A percentile compares a stretch with the other conserved stretches of the same genome.
These are phyloP conservation scores for Drosophila peninsularis DNA, from an alignment of 2,888 invertebrate species.

Conservation along the genomic window DNA sequence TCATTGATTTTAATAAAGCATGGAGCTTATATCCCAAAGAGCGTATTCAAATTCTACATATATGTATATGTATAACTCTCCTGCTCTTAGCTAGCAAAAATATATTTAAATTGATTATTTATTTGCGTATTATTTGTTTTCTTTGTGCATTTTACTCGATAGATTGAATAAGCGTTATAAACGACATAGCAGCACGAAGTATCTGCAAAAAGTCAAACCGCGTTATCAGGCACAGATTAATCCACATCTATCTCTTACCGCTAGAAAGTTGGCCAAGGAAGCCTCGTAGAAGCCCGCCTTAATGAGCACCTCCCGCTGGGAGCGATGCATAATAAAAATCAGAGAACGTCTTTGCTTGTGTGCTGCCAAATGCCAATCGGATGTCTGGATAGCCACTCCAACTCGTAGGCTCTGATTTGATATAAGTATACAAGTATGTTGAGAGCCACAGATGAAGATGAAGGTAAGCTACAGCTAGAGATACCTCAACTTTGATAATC, in stretches of 20 bases:
- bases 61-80: not conserved
- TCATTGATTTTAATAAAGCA: too few relatives aligned
- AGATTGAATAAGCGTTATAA: constrained; percentile 81
- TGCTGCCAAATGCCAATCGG: constrained; percentile 78
- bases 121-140: not conserved
- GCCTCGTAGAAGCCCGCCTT: constrained; percentile 82
- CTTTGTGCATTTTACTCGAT: constrained; percentile 55
- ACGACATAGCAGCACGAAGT: constrained; percentile 74
- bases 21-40: too few relatives aligned
- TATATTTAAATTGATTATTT: not conserved
- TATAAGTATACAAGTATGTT: too few relatives aligned
- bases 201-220: constrained; percentile 58
- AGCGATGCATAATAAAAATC: constrained; percentile 71
- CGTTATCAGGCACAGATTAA: not conserved
- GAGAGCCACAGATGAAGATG: not conserved
- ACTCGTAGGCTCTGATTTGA: constrained; percentile 74
- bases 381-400: constrained; percentile 73
- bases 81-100: too few relatives aligned
- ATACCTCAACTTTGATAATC: constrained; percentile 81
- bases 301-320: constrained; percentile 78
- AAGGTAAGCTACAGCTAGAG: not conserved
- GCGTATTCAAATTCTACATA: not conserved
- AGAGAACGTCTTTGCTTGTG: constrained; percentile 73
- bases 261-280: constrained; percentile 81
- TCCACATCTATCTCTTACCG: constrained; percentile 55